phyloP scores from a whole-genome alignment of 2,797 vertebrate genomes.

The Poeciliopsis gracilis region DNA sequence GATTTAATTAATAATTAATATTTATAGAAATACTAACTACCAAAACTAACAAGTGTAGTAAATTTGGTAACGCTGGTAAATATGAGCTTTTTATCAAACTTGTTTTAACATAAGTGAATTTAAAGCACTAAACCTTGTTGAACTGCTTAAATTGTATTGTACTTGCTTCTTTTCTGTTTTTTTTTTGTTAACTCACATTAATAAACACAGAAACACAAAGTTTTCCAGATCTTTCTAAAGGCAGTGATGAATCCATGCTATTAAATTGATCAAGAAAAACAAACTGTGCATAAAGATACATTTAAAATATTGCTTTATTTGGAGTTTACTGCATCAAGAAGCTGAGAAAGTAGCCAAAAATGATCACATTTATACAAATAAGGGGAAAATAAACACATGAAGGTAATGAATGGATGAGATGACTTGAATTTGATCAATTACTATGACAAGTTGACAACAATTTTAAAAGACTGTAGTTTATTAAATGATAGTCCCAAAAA shows the following conservation, averaged over 20 bases:
- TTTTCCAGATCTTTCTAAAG: conserved; percentile 32
- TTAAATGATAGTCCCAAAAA: background rate
- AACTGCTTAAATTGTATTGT: background rate
- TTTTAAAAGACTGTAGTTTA: background rate
- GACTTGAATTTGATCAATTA: background rate
- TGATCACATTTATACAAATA: background rate
- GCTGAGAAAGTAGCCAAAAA: background rate
- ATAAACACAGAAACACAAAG: conserved; percentile 1
- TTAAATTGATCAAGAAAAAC: conserved; percentile 37
- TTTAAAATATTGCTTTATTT: background rate
- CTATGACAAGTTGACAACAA: background rate
- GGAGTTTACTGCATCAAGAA: background rate
- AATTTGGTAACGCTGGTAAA: background rate
- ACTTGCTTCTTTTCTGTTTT: background rate
- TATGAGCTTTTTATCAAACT: background rate
- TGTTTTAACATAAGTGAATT: background rate
- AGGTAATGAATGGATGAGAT: background rate
- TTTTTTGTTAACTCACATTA: background rate
- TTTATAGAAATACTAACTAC: background rate
- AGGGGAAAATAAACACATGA: background rate
- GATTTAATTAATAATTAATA: background rate
- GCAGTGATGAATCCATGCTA: conserved; percentile 21
- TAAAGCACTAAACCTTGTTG: background rate
- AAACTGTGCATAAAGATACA: background rate
- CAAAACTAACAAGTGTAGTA: background rate